Conservation (phyloP, 2,888 invertebrate species). For the Oscheius sp. region DNA sequence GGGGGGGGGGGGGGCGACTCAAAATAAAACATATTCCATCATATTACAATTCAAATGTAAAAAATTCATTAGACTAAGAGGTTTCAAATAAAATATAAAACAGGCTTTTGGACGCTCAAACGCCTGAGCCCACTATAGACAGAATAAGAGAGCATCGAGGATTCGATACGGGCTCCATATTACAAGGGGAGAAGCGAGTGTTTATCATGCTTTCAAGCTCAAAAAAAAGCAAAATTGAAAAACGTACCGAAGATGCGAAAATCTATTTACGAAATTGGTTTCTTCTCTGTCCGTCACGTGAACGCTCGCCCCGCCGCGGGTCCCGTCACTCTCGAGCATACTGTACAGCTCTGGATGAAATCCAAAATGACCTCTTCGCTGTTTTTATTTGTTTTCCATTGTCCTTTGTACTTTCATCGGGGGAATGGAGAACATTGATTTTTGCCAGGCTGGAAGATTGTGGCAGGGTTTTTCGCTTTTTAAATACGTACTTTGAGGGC, state of each 20-base stretch:
- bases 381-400: constrained; percentile 12
- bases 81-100: no score
- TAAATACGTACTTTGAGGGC: not conserved
- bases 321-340: not conserved
- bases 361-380: not conserved
- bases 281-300: constrained; percentile 8
- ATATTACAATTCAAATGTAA: no score
- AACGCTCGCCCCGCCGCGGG: not conserved
- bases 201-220: not conserved
- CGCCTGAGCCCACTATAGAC: no score
- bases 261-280: not conserved
- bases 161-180: no score
- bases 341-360: constrained; percentile 1
- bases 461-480: not conserved
- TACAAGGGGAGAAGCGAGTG: not conserved
- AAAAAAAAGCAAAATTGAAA: not conserved
- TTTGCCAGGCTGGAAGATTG: not conserved
- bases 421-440: not conserved
- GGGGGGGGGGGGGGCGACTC: not conserved
- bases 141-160: no score
- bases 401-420: not conserved
- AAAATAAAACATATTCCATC: no score
- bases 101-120: no score
- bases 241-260: no score
- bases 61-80: no score